Conservation (phyloP, 2,888 invertebrate genomes). For the Pammene fasciana region DNA sequence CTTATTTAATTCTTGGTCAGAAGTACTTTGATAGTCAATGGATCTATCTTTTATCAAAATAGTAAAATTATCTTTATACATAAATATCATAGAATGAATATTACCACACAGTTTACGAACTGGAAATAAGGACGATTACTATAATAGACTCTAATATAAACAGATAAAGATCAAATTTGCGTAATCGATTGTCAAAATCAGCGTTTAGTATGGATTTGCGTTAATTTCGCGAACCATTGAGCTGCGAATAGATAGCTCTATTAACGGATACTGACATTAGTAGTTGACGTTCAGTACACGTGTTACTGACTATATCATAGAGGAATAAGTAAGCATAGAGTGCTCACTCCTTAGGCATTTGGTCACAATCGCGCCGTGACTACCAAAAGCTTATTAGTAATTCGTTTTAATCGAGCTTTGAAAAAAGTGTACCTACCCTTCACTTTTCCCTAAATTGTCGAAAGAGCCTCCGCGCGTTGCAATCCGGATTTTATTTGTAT, state of each 20-base stretch:
- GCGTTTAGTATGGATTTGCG: slow-evolving; percentile 6
- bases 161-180: not conserved
- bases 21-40: no score
- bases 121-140: not conserved
- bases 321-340: no score
- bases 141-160: not conserved
- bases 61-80: not conserved
- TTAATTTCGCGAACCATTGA: slow-evolving; percentile 18
- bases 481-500: no score
- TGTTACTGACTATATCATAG: no score
- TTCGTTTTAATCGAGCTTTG: no score
- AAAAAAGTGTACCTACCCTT: no score
- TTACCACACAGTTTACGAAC: not conserved
- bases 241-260: slow-evolving; percentile 5
- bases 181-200: not conserved
- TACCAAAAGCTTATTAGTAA: no score
- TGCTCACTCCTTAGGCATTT: no score
- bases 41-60: not conserved
- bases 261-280: slow-evolving; percentile 14
- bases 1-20: no score
- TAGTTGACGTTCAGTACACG: not conserved
- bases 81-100: not conserved
- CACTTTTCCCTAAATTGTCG: no score
- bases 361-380: no score
- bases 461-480: no score